Percentiles rank a stretch among this genome's conserved stretches.
These are phyloP conservation scores for Hycleus phaleratus DNA, from an alignment of 1,140 invertebrate species.

Conservation along the genomic window DNA sequence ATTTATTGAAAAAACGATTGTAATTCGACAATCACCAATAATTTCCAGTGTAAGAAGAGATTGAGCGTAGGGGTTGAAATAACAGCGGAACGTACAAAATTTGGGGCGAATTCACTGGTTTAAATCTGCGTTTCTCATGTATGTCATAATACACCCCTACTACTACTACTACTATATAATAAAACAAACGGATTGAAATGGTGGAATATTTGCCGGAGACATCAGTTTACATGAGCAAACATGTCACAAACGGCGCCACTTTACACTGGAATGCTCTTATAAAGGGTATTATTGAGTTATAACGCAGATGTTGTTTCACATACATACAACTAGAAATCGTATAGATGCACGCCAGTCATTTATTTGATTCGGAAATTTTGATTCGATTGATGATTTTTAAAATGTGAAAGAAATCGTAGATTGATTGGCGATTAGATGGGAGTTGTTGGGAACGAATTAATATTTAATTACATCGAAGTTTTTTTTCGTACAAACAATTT, in stretches of 20 bases:
- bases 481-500: too few relatives aligned
- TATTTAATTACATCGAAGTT: too few relatives aligned
- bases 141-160: constrained; percentile 6
- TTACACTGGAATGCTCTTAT: constrained; percentile 26
- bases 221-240: constrained; percentile 26
- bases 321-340: neutral
- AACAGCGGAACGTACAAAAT: constrained; percentile 2
- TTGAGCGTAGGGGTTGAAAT: neutral
- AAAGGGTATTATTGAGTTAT: constrained; percentile 26
- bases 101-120: constrained; percentile 9
- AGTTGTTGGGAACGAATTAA: too few relatives aligned
- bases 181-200: constrained; percentile 23
- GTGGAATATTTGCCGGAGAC: constrained; percentile 23
- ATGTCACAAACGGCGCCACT: constrained; percentile 29
- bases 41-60: neutral
- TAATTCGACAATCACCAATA: constrained; percentile 3
- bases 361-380: too few relatives aligned
- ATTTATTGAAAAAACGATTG: neutral
- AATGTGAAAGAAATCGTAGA: too few relatives aligned
- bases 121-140: constrained; percentile 8
- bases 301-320: constrained; percentile 23
- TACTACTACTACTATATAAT: neutral
- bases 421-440: too few relatives aligned
- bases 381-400: too few relatives aligned
- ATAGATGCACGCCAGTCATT: too few relatives aligned